Evolutionary conservation across 2,797 vertebrate genomes (phyloP).

Genomic region (Limosa lapponica): DNA sequence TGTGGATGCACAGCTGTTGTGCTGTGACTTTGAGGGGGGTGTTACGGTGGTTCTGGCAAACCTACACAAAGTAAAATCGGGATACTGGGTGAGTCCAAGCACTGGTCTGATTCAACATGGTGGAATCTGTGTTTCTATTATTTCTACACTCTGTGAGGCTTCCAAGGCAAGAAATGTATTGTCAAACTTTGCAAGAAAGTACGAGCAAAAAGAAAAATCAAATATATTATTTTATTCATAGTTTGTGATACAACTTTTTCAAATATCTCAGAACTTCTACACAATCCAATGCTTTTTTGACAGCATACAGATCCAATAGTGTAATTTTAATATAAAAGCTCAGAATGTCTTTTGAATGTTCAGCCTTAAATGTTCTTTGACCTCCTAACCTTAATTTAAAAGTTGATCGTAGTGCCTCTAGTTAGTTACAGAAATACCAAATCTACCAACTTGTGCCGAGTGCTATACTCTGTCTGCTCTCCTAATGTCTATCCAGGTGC

Average conservation of each 20-base stretch:
- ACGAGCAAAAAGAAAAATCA: neutral
- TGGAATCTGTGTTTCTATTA: neutral
- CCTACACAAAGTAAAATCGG: neutral
- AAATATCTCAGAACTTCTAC: neutral
- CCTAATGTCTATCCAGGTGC: neutral
- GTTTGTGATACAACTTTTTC: neutral
- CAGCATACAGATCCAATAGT: neutral
- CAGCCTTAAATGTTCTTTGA: neutral
- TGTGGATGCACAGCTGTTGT: neutral
- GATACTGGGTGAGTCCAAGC: neutral
- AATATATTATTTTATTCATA: neutral
- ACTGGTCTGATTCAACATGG: neutral
- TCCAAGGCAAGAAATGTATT: neutral
- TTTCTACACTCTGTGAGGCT: neutral
- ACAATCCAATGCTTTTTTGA: neutral
- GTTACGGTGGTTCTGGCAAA: neutral
- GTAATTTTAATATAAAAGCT: neutral
- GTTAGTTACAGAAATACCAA: neutral
- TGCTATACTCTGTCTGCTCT: neutral
- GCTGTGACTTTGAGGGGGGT: neutral
- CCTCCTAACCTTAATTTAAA: neutral
- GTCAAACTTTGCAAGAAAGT: neutral
- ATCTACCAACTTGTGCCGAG: neutral
- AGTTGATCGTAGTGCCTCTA: neutral
- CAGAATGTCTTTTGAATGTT: neutral